Evolutionary conservation across 2,797 vertebrate genomes (phyloP).

Genomic region (Somateria mollissima): DNA sequence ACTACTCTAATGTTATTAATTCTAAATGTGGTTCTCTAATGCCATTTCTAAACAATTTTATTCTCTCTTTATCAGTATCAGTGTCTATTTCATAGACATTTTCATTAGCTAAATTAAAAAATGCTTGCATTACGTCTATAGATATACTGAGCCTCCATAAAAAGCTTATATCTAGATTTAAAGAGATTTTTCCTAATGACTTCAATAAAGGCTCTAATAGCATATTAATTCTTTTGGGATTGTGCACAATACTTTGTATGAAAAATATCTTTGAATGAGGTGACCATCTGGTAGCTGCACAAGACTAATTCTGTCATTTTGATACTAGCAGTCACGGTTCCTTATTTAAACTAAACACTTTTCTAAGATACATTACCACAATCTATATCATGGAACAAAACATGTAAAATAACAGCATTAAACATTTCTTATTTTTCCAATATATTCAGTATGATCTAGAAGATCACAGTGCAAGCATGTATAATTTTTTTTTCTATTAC

Average conservation of each 20-base stretch:
- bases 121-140: background rate
- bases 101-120: slow-evolving; percentile 35
- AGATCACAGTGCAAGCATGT: background rate
- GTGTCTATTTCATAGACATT: slow-evolving; percentile 4
- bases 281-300: background rate
- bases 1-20: background rate
- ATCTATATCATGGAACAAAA: background rate
- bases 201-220: slow-evolving; percentile 4
- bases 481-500: background rate
- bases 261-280: background rate
- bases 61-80: slow-evolving; percentile 35
- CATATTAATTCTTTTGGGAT: background rate
- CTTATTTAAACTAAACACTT: background rate
- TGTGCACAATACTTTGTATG: background rate
- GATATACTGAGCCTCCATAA: background rate
- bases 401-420: background rate
- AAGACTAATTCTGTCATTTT: background rate
- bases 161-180: background rate
- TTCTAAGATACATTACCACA: background rate
- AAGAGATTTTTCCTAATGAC: background rate
- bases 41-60: background rate
- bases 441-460: background rate
- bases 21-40: background rate
- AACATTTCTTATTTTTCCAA: background rate
- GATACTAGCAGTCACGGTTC: background rate